Evolutionary conservation across 2,113 vertebrate genomes (phyloP), one percentile per base, ranked within the genome.

Genomic region (Nesoenas mayeri): DNA sequence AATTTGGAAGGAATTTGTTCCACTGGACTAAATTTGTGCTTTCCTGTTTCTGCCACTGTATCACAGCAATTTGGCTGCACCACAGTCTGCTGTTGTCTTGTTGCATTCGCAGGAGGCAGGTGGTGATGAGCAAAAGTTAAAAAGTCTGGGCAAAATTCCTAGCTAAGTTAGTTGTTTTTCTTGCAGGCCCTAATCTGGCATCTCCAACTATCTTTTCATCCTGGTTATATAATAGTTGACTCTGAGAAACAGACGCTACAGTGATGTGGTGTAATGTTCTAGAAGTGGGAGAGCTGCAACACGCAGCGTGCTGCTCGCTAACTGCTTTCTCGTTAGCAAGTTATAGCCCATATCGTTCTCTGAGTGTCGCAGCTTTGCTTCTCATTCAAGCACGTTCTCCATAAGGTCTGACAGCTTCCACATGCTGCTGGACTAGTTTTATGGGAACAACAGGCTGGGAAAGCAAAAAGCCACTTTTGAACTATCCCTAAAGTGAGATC

Each of bases 241-340:
- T 85, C 25, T 58, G 85, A 77, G 95, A 90, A 94, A 42, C 94
- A 94, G 92, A 72, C 1, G 4, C 92, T 77, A 5, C 75, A 83
- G 92, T 15, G 90, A 73, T 83, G 67, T 77, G 82, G 22, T 94
- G 90, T 77, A 34, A 40, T 70, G 66, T 50, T 78, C 62, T 85
- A n/a, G 75, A 72, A 82, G 94, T 95, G 90, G 94, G 90, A 95
- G 90, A 95, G 92, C 92, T 96, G 93, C 81, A 90, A 67, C 89
- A 60, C 34, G n/a, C 87, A 82, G 79, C 0, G 0, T 74, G 82
- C 8, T 79, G 72, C 82, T 79, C 22, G 34, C 61, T 79, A 11
- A 12, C 42, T 15, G 64, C 67, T 73, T 83, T 77, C 72, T 48
- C 3, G 0, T 62, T 62, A 74, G 58, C 40, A 58, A 88, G 65